Evolutionary conservation across 2,888 invertebrate genomes (phyloP).

Genomic region (Parochlus steinenii): DNA sequence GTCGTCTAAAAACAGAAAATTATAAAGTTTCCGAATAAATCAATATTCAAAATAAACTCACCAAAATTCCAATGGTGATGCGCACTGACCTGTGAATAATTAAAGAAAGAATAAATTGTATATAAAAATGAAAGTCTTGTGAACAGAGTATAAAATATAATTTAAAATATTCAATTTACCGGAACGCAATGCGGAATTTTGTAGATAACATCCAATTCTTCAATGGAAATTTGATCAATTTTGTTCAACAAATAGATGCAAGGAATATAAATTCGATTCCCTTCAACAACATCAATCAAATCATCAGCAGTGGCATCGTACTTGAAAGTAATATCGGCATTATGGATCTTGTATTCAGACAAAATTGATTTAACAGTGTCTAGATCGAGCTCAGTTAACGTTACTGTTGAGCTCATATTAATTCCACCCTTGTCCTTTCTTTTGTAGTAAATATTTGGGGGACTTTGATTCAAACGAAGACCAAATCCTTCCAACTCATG

Average conservation of each 20-base stretch:
- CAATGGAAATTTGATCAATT: constrained; percentile 91
- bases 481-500: constrained; percentile 99
- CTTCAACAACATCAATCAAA: constrained; percentile 95
- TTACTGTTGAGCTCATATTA: constrained; percentile 80
- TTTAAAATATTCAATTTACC: too few relatives aligned
- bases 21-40: constrained; percentile 64
- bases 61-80: constrained; percentile 13
- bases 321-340: constrained; percentile 90
- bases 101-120: constrained; percentile 5
- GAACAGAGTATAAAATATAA: constrained; percentile 43
- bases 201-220: constrained; percentile 95
- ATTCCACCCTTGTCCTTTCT: constrained; percentile 98
- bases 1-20: constrained; percentile 96
- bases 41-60: too few relatives aligned
- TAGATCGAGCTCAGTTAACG: constrained; percentile 83
- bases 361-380: constrained; percentile 93
- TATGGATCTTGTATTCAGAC: constrained; percentile 96
- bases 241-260: constrained; percentile 98
- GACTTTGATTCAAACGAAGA: constrained; percentile 84
- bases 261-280: constrained; percentile 94
- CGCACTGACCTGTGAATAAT: constrained; percentile 4
- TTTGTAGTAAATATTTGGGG: constrained; percentile 90
- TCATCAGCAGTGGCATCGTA: constrained; percentile 96
- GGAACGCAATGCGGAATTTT: constrained; percentile 99
- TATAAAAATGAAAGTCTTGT: too few relatives aligned